Base-by-base conservation (phyloP, 64 coral and sea anemone species). In the Stichodactyla helianthus region DNA sequence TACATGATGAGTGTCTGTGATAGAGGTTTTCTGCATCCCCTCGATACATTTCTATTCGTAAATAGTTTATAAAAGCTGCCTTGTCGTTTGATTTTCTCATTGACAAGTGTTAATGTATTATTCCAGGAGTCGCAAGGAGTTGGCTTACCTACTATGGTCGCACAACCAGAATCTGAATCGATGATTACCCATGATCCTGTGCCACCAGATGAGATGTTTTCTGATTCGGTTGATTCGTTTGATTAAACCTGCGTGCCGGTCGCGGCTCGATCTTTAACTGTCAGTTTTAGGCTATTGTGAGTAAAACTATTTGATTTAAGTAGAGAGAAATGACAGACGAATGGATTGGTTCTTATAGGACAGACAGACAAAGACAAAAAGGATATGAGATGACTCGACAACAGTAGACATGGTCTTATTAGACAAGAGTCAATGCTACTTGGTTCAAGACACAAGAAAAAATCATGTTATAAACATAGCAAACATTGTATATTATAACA, bases 161-260 rank as follows among this genome's bases (percentile, higher is more conserved):
- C 25, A 16, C 78, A 52, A 81, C 17, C 44, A 2, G 83, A 84
- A 18, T 58, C 59, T 35, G 27, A 35, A 22, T 20, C 53, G 9
- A 60, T 50, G 27, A 59, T 84, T 19, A 84, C 83, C 20, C 83
- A 84, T 18, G 83, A 84, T 63, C 83, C 83, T 22, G 54, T 84
- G 3, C 83, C 83, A 17, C 83, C 83, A 5, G 83, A 84, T 63
- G 83, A 84, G 83, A 84, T 84, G 83, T 84, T 84, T 55, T 58
- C 83, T 15, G 83, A 84, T 23, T 58, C 44, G 1, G 78, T 81
- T 53, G 68, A 74, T 31, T 27, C 22, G 22, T 74, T 74, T 31
- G 68, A 74, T 23, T 74, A 74, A 74, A 74, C 68, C 35, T 44
- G 35, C 35, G 35, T 26, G 25, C 4, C 10, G 10, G 20, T 23